Conservation (phyloP, 2,888 invertebrate genomes). For the Cataglyphis albicans region DNA sequence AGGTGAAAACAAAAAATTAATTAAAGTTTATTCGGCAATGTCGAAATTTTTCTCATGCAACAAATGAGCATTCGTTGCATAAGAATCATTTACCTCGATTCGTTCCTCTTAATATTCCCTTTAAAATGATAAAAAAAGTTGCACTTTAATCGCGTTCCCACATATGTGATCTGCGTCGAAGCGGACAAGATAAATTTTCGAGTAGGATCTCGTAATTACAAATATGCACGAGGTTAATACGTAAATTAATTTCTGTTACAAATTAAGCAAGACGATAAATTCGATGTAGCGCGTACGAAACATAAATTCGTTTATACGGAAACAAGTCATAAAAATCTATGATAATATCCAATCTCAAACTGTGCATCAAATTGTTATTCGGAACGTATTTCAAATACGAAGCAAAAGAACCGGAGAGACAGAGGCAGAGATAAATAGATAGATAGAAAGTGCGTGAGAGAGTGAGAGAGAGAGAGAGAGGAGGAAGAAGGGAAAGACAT, state of each 20-base stretch:
- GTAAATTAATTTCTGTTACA: slow-evolving; percentile 36
- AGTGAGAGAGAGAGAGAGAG: not conserved
- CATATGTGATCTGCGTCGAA: not conserved
- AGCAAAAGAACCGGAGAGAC: not conserved
- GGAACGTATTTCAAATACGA: slow-evolving; percentile 56
- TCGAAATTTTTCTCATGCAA: not conserved
- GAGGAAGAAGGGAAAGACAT: not conserved
- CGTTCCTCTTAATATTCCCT: not conserved
- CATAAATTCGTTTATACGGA: slow-evolving; percentile 63
- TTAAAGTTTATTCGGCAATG: not conserved
- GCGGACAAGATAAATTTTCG: not conserved
- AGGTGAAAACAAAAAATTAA: not conserved
- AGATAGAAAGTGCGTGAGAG: no score
- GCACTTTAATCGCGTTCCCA: not conserved
- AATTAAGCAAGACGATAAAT: slow-evolving; percentile 46
- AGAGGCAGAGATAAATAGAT: not conserved
- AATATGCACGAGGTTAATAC: slow-evolving; percentile 3
- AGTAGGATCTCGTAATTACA: not conserved
- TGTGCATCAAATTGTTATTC: slow-evolving; percentile 66
- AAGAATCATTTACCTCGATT: slow-evolving; percentile 1
- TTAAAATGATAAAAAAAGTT: not conserved
- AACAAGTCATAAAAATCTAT: slow-evolving; percentile 59
- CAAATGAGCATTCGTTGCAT: not conserved
- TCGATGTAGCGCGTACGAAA: slow-evolving; percentile 36
- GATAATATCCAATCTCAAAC: slow-evolving; percentile 64